Conservation (phyloP, 2,888 invertebrate genomes). For the Hirtodrosophila histrioides region DNA sequence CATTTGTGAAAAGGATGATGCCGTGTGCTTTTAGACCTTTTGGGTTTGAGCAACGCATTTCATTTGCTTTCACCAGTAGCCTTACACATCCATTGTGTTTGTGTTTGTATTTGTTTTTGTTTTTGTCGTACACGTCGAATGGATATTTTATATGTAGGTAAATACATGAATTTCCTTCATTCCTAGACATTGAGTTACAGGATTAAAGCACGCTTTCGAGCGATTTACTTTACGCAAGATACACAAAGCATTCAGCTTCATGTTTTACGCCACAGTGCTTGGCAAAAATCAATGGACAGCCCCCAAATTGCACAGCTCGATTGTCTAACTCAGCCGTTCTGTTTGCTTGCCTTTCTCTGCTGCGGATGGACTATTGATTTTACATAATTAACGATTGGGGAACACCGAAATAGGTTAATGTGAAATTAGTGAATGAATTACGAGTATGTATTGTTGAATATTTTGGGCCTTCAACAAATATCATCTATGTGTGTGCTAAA, state of each 20-base stretch:
- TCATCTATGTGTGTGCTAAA: neutral
- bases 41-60: constrained; percentile 13
- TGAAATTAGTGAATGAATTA: constrained; percentile 9
- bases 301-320: constrained; percentile 9
- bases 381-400: constrained; percentile 60
- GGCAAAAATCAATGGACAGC: constrained; percentile 55
- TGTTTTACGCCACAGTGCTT: constrained; percentile 52
- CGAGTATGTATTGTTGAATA: too few species aligned
- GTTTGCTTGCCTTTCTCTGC: constrained; percentile 8
- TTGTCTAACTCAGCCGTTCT: constrained; percentile 20
- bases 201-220: constrained; percentile 47
- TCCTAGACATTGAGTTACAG: constrained; percentile 27
- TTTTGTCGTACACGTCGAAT: constrained; percentile 2
- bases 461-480: too few species aligned
- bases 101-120: constrained; percentile 18
- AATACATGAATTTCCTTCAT: constrained; percentile 19
- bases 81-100: constrained; percentile 20
- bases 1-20: constrained; percentile 13
- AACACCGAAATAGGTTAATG: constrained; percentile 43
- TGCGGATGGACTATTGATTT: constrained; percentile 60
- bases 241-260: constrained; percentile 11
- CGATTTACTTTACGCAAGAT: constrained; percentile 36
- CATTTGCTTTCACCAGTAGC: constrained; percentile 3
- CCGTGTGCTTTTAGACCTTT: constrained; percentile 25
- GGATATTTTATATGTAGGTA: constrained; percentile 21